Base-by-base conservation (phyloP, 2,113 vertebrate species). In the Phycodurus eques region DNA sequence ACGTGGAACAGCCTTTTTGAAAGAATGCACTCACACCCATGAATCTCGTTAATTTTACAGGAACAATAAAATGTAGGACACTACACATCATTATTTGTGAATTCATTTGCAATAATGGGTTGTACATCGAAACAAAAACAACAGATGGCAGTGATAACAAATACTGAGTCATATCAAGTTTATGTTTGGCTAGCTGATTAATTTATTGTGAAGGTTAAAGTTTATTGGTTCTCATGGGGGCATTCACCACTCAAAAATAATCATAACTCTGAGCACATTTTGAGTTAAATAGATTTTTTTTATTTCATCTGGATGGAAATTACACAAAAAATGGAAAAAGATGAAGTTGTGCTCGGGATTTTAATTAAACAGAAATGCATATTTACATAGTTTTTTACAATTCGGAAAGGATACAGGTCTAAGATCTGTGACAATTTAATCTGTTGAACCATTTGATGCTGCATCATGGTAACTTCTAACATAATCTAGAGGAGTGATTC, bases 1-100 rank as follows among this genome's bases (percentile, higher is more conserved):
- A 3, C 19, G 74, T 73, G 49, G 49, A 68, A 17, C 9, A 10
- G 54, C 51, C 70, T 57, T 64, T 56, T 14, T 17, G 19, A 12
- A 42, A 20, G 19, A 27, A 59, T 15, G 56, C 11, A 13, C 56
- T 7, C 56, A 4, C 10, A 59, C 54, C 4, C 54, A 27, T 0
- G 60, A 54, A 65, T 60, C 61, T 73, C 49, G 57, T 62, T 67
- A 35, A 46, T 63, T 72, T 69, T 35, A 9, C 35, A 8, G 9
- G 20, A 63, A 0, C 39, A 68, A 31, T 2, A 72, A 63, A 70
- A 62, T 66, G 22, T 20, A 19, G 44, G 8, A 7, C 44, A 54
- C 19, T 43, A 70, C 20, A 47, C 15, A 60, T 59, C 20, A n/a
- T 64, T 44, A 5, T 61, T 57, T 47, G 11, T 59, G 10, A 53